Evolutionary conservation across 2,888 invertebrate genomes (phyloP), one percentile per base, ranked within the genome.

Genomic region (Charanyca ferruginea): DNA sequence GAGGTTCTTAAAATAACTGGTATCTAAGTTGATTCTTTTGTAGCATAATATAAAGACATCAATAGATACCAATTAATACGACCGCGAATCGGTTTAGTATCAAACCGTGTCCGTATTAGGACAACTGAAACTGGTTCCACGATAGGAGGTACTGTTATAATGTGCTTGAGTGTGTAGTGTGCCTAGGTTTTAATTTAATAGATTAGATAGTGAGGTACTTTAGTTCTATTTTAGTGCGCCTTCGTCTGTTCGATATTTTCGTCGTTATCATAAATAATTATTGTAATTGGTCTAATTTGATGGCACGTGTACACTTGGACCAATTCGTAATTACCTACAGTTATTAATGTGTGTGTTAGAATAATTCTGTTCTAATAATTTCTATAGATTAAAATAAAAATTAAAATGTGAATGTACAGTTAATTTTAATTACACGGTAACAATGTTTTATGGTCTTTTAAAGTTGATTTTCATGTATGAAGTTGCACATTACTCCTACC

Each of bases 41-140:
- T 66, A n/a, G n/a, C 25, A 52, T 25, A 62, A 25, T 59, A 63
- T 57, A 74, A 23, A 73, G 58, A 13, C 38, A 63, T 51, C 73
- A 35, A 54, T n/a, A n/a, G n/a, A n/a, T 64, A 58, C 53, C 65
- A 63, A 67, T 63, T 65, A 38, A 32, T 72, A 67, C 61, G 61
- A 67, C 4, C 28, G 54, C 58, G 47, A 47, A 54, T 47, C 47
- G 28, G 8, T 60, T 59, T 61, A n/a, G 65, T 63, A 54, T 47
- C 61, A 35, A 49, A 66, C 20, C n/a, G 42, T 25, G 11, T 18
- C 58, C 61, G 16, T 75, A 65, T 51, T 60, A 32, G 55, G 59
- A 51, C 38, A 66, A 57, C 47, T 41, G 54, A 62, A 76, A 55
- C 64, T 63, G 52, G 57, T 68, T 64, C 42, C 35, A 48, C 35